Conservation (phyloP, 2,888 invertebrate species). For the Ophion ellenae region DNA sequence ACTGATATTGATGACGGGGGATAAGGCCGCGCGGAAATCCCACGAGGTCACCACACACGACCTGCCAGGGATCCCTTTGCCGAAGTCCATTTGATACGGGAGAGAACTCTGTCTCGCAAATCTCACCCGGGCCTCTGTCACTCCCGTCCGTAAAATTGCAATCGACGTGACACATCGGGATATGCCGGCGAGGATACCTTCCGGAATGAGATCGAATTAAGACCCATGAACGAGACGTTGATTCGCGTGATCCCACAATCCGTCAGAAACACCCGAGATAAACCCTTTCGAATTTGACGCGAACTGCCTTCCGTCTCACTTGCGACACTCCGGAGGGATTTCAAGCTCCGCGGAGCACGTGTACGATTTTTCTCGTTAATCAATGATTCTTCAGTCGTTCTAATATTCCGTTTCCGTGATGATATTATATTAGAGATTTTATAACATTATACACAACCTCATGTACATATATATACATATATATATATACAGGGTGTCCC, state of each 20-base stretch:
- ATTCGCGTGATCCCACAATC: neutral
- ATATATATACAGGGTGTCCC: no score
- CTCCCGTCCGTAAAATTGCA: slow-evolving; percentile 61
- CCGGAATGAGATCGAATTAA: slow-evolving; percentile 35
- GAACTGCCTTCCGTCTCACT: neutral
- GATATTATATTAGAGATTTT: no score
- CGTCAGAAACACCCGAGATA: neutral
- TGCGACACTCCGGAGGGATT: neutral
- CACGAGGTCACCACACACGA: slow-evolving; percentile 51
- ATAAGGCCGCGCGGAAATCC: slow-evolving; percentile 62
- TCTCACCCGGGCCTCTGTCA: slow-evolving; percentile 9
- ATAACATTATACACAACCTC: no score
- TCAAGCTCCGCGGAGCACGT: neutral
- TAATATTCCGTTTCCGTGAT: no score
- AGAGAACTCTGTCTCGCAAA: slow-evolving; percentile 20
- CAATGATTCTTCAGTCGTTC: neutral
- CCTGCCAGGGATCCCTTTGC: slow-evolving; percentile 7
- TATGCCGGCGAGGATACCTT: slow-evolving; percentile 2
- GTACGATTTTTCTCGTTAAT: neutral
- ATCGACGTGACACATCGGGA: slow-evolving; percentile 54
- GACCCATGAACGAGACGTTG: slow-evolving; percentile 20
- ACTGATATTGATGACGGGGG: slow-evolving; percentile 67
- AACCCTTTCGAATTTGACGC: neutral
- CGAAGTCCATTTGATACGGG: slow-evolving; percentile 15
- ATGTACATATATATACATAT: no score